A percentile compares a stretch with the other conserved stretches of the same genome.
Conservation (phyloP, 1,140 invertebrate genomes). For the Drosophila ohnishii region DNA sequence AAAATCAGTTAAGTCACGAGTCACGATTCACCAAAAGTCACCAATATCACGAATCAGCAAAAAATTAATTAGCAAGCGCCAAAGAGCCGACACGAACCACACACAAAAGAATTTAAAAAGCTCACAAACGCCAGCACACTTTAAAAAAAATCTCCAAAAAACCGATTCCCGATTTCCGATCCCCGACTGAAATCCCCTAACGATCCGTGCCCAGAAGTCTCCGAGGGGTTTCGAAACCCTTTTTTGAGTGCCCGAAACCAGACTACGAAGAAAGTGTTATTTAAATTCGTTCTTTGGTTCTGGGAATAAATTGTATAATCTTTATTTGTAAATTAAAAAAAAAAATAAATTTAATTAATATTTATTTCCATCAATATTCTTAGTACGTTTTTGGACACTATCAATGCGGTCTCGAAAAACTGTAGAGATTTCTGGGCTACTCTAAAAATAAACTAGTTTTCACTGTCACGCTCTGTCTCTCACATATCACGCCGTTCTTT, state of each 20-base stretch:
- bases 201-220: slow-evolving; percentile 6
- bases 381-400: not conserved
- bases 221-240: not conserved
- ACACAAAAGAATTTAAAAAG: slow-evolving; percentile 5
- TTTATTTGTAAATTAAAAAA: not conserved
- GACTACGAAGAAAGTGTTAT: too few relatives aligned
- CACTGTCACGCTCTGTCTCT: slow-evolving; percentile 29
- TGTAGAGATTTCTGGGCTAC: slow-evolving; percentile 10
- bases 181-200: not conserved
- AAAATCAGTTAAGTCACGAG: slow-evolving; percentile 45
- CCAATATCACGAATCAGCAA: slow-evolving; percentile 43
- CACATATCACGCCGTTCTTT: slow-evolving; percentile 33
- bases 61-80: slow-evolving; percentile 32
- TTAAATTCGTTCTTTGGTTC: not conserved
- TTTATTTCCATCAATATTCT: not conserved
- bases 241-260: not conserved
- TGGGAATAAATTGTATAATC: not conserved
- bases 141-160: not conserved
- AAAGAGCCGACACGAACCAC: slow-evolving; percentile 9
- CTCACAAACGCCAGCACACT: slow-evolving; percentile 43
- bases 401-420: not conserved
- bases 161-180: not conserved
- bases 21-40: slow-evolving; percentile 49
- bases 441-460: slow-evolving; percentile 26
- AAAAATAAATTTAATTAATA: too few relatives aligned